A percentile compares a stretch with the other conserved stretches of the same genome.
Conservation (phyloP, 1,140 invertebrate species). For the Papilio dardanus region DNA sequence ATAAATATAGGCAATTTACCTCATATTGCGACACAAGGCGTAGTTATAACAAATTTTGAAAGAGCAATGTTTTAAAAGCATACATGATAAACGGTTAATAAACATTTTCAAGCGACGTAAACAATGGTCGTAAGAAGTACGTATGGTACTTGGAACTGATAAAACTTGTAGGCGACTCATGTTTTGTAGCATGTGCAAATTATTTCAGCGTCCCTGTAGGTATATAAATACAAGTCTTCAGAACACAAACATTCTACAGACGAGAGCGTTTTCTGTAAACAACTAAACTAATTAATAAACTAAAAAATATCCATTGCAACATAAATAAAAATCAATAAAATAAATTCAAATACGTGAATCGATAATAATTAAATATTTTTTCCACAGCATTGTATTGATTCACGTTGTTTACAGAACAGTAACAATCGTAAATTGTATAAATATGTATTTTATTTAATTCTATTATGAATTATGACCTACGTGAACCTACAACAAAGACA, state of each 20-base stretch:
- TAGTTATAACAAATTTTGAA: not conserved
- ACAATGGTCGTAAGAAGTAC: not conserved
- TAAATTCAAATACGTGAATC: too few relatives aligned
- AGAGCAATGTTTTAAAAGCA: not conserved
- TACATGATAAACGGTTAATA: conserved; percentile 7
- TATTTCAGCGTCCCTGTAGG: not conserved
- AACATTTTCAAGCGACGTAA: conserved; percentile 8
- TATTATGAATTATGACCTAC: too few relatives aligned
- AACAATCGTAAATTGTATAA: too few relatives aligned
- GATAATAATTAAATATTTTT: too few relatives aligned
- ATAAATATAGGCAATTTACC: conserved; percentile 4
- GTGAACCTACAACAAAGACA: too few relatives aligned
- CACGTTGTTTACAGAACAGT: too few relatives aligned
- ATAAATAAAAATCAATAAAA: too few relatives aligned
- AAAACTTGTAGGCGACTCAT: not conserved
- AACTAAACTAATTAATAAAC: too few relatives aligned
- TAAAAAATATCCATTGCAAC: too few relatives aligned
- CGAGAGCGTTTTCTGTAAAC: not conserved
- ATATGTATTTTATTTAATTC: too few relatives aligned
- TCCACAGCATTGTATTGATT: too few relatives aligned
- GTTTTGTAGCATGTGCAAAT: not conserved
- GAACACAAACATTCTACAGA: too few relatives aligned
- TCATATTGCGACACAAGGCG: not conserved
- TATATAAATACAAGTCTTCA: not conserved
- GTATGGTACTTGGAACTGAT: conserved; percentile 1